Evolutionary conservation across 2,113 vertebrate species (phyloP), one percentile per base, ranked within the genome.

Genomic region (Hemibagrus wyckioides): DNA sequence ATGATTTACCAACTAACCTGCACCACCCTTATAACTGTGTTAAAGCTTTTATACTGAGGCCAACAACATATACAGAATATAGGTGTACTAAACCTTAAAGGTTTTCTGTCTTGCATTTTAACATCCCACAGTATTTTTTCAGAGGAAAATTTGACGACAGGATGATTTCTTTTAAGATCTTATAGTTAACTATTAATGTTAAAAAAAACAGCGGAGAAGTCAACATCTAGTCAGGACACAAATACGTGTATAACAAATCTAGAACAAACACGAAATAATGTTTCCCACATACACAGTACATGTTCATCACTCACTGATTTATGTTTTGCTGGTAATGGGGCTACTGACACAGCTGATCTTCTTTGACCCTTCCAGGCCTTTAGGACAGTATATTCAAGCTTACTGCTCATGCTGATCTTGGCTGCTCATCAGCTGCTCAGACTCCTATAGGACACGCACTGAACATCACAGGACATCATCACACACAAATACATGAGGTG

Each of bases 311-410:
- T 69, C 28, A 52, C 41, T 84, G 44, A n/a, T 65, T 67, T 36
- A 56, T 61, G 28, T 86, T 65, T 79, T 69, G 61, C 14, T 67
- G 23, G 30, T 54, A 54, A 52, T 19, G 39, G 1, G 41, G 33
- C 6, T 67, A 48, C 36, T 86, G 5, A 86, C 1, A 71, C 61
- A 73, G 57, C 82, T 36, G 52, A 30, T 28, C 48, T 56, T 80
- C 59, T 89, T 87, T 86, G 39, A 48, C 48, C 44, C 59, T 84
- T 69, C 14, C 41, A 92, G 91, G 91, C 83, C 39, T 85, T 67
- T 36, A 87, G 75, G 39, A 82, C 65, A 50, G 11, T 61, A 23
- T 52, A 85, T 81, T 41, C 63, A 28, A 80, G 80, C 81, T 61
- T 82, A 19, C 77, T 90, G 71, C 85, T 90, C 23, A 80, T 83